Base-by-base conservation (phyloP, 2,113 vertebrate genomes). In the Apteryx owenii region DNA sequence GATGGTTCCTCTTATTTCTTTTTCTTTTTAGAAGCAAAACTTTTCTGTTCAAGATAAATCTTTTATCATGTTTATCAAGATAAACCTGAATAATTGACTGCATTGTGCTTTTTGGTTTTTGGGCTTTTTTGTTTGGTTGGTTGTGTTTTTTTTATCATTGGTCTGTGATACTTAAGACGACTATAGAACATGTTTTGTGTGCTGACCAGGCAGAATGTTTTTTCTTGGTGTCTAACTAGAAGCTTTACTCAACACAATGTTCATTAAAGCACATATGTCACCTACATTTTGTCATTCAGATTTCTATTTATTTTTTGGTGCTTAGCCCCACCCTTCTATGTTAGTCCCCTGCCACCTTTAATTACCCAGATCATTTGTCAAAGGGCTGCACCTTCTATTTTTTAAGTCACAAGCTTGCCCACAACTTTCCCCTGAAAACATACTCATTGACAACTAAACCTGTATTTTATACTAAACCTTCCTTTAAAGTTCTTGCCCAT, bases 361-460 rank as follows among this genome's bases (percentile, higher is more conserved):
- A 95, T 97, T 95, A 90, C 25, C 10, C 23, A 80, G 22, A 14
- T 95, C 33, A 73, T 89, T 90, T 81, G 66, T 94, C 65, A 96
- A 69, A 93, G 10, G 36, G 33, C 40, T 85, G 23, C 16, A 23
- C 22, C 85, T 93, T 65, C 61, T 72, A 22, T 11, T 53, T 97
- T 88, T 95, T 88, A 9, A 50, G 28, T 36, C 3, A 17, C 95
- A 91, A 78, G 2, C 31, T 75, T 81, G 33, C 54, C 42, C 26
- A n/a, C 66, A 83, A 19, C 28, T 87, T 89, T 68, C 53, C 26
- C 29, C 51, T 78, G 61, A 83, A 81, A 87, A 18, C 9, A 50
- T 20, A 46, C 7, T n/a, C 68, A 38, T 11, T 86, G 33, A 85
- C 93, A 96, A 85, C 9, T 22, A 81, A 93, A 51, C 9, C 31